A percentile compares a stretch with the other conserved stretches of the same genome.
These are phyloP conservation scores for Synanthedon vespiformis DNA, from an alignment of 2,888 invertebrate genomes.

Conservation along the genomic window DNA sequence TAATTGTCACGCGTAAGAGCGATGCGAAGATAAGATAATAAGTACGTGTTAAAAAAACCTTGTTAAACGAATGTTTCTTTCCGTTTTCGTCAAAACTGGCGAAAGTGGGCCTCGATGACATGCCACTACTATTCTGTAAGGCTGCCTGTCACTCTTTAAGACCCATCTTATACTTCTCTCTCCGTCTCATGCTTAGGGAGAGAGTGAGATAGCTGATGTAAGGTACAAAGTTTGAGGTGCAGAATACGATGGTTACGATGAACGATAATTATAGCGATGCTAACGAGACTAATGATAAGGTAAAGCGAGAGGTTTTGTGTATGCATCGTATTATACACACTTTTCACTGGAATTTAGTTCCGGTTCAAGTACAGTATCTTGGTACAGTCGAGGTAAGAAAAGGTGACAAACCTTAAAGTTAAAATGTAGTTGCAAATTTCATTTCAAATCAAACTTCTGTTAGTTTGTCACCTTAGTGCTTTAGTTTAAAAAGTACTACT, in stretches of 20 bases:
- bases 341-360: background rate
- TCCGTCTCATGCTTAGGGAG: conserved; percentile 3
- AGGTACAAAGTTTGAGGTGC: conserved; percentile 10
- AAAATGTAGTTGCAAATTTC: too few species aligned
- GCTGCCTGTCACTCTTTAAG: background rate
- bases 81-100: conserved; percentile 20
- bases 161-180: conserved; percentile 2
- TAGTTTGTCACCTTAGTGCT: too few species aligned
- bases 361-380: background rate
- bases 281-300: conserved; percentile 34
- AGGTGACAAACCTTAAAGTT: too few species aligned
- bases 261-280: conserved; percentile 30
- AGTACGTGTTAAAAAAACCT: conserved; percentile 13
- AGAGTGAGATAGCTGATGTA: conserved; percentile 5
- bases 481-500: too few species aligned
- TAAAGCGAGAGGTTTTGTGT: conserved; percentile 10
- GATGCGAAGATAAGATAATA: conserved; percentile 3
- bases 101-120: conserved; percentile 19
- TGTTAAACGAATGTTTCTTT: conserved; percentile 7
- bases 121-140: conserved; percentile 7
- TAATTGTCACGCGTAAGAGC: conserved; percentile 3
- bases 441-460: too few species aligned
- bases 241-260: conserved; percentile 16
- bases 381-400: too few species aligned
- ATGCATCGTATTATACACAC: background rate